Evolutionary conservation across 2,797 vertebrate genomes (phyloP), one percentile per base, ranked within the genome.

Genomic region (Simalia tracyae): DNA sequence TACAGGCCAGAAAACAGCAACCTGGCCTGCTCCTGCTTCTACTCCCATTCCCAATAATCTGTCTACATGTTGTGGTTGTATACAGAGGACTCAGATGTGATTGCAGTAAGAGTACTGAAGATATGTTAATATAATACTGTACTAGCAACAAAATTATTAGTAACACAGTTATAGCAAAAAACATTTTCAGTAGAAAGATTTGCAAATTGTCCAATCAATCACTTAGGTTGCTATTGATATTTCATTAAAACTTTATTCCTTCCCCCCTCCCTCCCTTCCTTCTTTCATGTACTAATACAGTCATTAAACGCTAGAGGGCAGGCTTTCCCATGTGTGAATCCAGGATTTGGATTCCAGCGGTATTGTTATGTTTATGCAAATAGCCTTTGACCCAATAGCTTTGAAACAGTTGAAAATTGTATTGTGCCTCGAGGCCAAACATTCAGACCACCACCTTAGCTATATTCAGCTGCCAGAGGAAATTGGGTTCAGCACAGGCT

Each of bases 301-400:
- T 26, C 28, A 93, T 92, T 87, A 76, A 95, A 91, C 98, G 90
- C 96, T 92, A 98, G 98, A 97, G 98, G 97, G 97, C 97, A 96
- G 95, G 90, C 97, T 96, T 96, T 94, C 93, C 95, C 95, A 96
- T 94, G 92, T n/a, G 93, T 93, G 95, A 94, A 89, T 93, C 89
- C 24, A 64, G 59, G 93, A 92, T 93, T 17, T 92, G 92, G 93
- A 89, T 81, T 96, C 93, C 26, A 94, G 95, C 89, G 89, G 96
- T 94, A 96, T 97, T 96, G 96, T 97, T 97, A 95, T 97, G 97
- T 97, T 97, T 98, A 98, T 97, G 97, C 98, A 98, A 98, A 98
- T 97, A 98, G 97, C 95, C 97, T 97, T 98, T 98, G 98, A 98
- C 98, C 98, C 98, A 98, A 97, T 97, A 97, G 97, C 97, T 98